Base-by-base conservation (phyloP, 2,888 invertebrate species). In the Helleia helle region DNA sequence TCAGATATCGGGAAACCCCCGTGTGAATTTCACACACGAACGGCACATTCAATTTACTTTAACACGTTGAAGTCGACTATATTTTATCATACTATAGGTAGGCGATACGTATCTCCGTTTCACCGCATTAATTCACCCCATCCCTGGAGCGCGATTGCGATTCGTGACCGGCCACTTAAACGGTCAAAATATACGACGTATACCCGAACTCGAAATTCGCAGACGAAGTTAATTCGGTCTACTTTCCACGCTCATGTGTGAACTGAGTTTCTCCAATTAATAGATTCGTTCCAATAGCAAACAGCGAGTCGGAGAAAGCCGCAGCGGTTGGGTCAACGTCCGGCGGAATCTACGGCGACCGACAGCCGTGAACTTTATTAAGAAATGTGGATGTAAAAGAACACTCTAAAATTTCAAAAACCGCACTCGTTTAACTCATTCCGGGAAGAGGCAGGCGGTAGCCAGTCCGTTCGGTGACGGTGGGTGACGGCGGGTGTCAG, bases 251-350 rank as follows among this genome's bases (percentile, higher is more conserved):
- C 72, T 74, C 76, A 81, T 81, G 77, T 83, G 81, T 83, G 80
- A 80, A 83, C 79, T 71, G 70, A 80, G 81, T 81, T 84, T 83
- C 83, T 80, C 79, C 81, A 83, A 81, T 83, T 81, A 81, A 83
- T 83, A 83, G 81, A 83, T 83, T 84, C 80, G 83, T 84, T 84
- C 81, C 83, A 81, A 83, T 83, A 79, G 83, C 73, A 79, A 80
- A 77, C 72, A 77, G 69, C 71, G 68, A 71, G 71, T 59, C 63
- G 71, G 81, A 79, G 81, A 81, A 83, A 83, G 80, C 79, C 72
- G 68, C 65, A 70, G 62, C 58, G 65, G 67, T 63, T 58, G 69
- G 80, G 81, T 83, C 80, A 80, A 76, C 59, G 81, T 67, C 81
- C 81, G 75, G 59, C 58, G 67, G 80, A 76, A 76, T 75, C 73